Conservation (phyloP, 2,113 vertebrate genomes). For the Syngnathus scovelli region DNA sequence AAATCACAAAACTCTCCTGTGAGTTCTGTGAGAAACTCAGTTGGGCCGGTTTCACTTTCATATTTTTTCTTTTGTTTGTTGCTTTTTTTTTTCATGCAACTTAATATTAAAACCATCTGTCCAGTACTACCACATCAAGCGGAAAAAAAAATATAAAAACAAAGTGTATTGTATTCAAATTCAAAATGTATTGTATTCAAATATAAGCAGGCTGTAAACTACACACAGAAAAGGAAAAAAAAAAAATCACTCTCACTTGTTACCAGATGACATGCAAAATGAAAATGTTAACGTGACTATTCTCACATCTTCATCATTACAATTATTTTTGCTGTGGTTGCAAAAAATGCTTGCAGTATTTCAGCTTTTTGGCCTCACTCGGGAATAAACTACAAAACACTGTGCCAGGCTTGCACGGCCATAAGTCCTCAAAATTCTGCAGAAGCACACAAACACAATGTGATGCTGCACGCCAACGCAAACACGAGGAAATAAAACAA, state of each 20-base stretch:
- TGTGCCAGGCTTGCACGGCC: background rate
- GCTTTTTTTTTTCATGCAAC: background rate
- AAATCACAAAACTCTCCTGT: slow-evolving; percentile 2
- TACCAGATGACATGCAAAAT: background rate
- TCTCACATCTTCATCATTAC: background rate
- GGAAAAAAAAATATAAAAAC: background rate
- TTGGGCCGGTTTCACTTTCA: slow-evolving; percentile 4
- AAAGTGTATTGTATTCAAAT: background rate
- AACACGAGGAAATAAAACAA: background rate
- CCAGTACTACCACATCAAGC: background rate
- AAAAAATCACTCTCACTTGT: background rate
- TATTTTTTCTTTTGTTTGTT: background rate
- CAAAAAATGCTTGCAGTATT: background rate
- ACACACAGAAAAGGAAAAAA: background rate
- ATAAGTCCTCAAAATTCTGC: no score
- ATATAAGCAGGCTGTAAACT: background rate
- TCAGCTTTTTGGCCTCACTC: background rate
- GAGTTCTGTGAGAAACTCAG: slow-evolving; percentile 5
- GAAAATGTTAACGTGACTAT: background rate
- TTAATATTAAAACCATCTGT: background rate
- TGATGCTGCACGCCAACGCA: background rate
- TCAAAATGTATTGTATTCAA: background rate
- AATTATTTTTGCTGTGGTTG: background rate
- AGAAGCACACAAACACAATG: background rate
- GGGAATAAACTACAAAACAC: background rate